Conservation (phyloP, 2,113 vertebrate species). For the Myodes glareolus region DNA sequence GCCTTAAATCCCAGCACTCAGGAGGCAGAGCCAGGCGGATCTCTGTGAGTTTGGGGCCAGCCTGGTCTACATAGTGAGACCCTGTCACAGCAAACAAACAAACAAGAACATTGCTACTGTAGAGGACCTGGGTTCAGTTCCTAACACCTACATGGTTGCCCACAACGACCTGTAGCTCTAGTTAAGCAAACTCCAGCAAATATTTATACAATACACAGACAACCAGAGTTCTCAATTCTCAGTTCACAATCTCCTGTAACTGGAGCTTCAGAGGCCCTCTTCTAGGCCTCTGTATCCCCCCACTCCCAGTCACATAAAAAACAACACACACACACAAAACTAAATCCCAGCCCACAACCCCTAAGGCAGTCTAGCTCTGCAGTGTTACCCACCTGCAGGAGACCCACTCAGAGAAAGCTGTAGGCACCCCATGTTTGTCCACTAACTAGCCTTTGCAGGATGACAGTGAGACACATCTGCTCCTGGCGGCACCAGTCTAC, state of each 20-base stretch:
- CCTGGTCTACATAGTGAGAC: background rate
- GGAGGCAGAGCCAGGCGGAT: background rate
- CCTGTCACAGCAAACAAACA: background rate
- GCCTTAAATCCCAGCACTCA: background rate
- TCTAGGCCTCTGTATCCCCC: background rate
- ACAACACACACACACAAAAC: background rate
- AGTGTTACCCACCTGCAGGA: background rate
- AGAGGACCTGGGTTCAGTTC: background rate
- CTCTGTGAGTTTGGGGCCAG: background rate
- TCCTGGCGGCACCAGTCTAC: background rate
- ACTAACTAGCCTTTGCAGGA: background rate
- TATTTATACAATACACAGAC: background rate
- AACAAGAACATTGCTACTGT: background rate
- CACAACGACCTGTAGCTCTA: background rate
- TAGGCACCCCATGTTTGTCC: background rate
- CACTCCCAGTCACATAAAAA: no score
- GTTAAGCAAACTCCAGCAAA: background rate
- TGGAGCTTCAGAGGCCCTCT: background rate
- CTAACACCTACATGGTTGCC: background rate
- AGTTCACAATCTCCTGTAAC: background rate
- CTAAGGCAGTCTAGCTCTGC: background rate
- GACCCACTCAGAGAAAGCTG: background rate
- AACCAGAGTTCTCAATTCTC: background rate
- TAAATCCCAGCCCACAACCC: background rate
- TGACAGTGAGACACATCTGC: background rate